phyloP scores from a whole-genome alignment of 2,888 invertebrate species.

The Dasypolia templi region DNA sequence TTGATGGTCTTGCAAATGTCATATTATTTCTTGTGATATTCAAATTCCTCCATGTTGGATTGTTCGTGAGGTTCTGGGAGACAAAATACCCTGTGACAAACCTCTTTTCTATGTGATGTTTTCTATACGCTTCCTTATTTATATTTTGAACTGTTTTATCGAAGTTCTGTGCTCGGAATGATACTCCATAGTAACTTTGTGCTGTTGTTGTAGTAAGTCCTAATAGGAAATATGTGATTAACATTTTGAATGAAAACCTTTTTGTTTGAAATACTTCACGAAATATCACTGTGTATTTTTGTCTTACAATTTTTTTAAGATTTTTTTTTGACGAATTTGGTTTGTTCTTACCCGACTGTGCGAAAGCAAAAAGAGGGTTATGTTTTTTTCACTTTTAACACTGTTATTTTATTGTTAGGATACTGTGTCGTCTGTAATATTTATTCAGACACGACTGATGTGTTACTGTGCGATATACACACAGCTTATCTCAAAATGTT shows the following conservation, averaged over 20 bases:
- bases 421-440: too few species aligned
- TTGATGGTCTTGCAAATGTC: too few species aligned
- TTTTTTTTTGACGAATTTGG: too few species aligned
- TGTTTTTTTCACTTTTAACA: background rate
- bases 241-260: constrained; percentile 19
- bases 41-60: background rate
- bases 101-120: constrained; percentile 16
- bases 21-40: background rate
- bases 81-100: background rate
- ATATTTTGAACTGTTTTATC: constrained; percentile 23
- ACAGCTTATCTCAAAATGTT: constrained; percentile 11
- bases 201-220: background rate
- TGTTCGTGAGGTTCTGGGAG: background rate
- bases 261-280: background rate
- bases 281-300: background rate
- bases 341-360: too few species aligned
- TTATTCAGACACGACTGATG: too few species aligned
- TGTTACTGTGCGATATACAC: background rate
- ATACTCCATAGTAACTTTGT: constrained; percentile 7
- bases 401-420: background rate
- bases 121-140: background rate
- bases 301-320: too few species aligned
- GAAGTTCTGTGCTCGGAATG: constrained; percentile 11
- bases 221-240: constrained; percentile 22
- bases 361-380: too few species aligned